Base-by-base conservation (phyloP, 1,140 invertebrate genomes). In the Panulirus ornatus region DNA sequence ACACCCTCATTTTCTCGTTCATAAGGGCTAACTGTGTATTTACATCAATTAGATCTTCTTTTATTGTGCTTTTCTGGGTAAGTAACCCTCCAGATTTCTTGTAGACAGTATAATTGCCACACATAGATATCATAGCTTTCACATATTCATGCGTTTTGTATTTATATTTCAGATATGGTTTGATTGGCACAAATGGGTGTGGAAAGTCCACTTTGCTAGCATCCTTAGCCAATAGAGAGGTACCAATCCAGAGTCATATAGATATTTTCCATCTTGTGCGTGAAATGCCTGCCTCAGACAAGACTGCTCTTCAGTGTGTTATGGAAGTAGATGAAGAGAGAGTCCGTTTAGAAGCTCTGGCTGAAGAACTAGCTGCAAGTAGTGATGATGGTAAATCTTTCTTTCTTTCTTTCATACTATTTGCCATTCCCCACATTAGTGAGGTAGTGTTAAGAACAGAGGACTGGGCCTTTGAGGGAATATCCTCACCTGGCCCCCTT, bases 261-360 rank as follows among this genome's bases (percentile, higher is more conserved):
- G 99, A 99, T 95, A 99, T 99, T 93, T 99, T 99, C 94, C 97
- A 99, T 94, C 95, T 99, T 93, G 97, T 98, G 1, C 95, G 99
- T 85, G 99, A 99, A 95, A 99, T 99, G 96, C 97, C 98, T 5
- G 98, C 99, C 19, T 98, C 97, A 91, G 97, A 99, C 92, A 96
- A 96, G 93, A 95, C 95, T 19, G 99, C 99, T 8, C 94, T 99
- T 19, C 95, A 99, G 93, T 98, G 97, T 94, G 99, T 99, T 9
- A 98, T 99, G 97, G 99, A 99, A 94, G 99, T 99, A 0, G 99
- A 99, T 93, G 96, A 98, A 93, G 99, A 99, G 94, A 95, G 98
- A 76, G 95, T 98, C 44, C 95, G 97, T 81, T 94, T 99, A 9
- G 99, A 99, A 94, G 97, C 97, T 93, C 94, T 99, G 34, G 98